Percentiles rank a stretch among this genome's conserved stretches.
Conservation (phyloP, 2,888 invertebrate species). For the Mantis religiosa region DNA sequence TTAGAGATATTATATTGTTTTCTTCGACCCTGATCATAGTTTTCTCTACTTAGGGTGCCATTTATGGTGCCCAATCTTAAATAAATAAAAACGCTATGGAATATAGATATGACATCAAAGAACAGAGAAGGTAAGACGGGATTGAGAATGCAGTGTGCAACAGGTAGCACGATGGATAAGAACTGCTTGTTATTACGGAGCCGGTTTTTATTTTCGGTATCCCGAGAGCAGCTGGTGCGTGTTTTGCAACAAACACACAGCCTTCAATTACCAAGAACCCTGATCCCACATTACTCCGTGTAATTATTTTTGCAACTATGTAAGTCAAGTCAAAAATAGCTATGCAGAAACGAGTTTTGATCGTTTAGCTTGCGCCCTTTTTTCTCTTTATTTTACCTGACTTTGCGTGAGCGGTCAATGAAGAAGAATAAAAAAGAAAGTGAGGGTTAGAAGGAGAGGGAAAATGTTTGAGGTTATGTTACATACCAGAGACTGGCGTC, state of each 20-base stretch:
- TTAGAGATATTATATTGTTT: no score
- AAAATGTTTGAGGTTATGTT: neutral
- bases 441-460: neutral
- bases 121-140: no score
- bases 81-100: no score
- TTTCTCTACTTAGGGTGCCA: no score
- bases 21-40: no score
- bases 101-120: no score
- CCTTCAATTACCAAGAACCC: neutral
- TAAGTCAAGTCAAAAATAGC: neutral
- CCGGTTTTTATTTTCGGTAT: no score
- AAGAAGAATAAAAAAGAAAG: neutral
- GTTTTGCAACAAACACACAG: neutral
- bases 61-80: no score
- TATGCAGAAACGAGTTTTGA: neutral
- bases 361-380: neutral
- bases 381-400: neutral
- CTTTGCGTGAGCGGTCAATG: neutral
- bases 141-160: no score
- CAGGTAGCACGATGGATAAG: no score
- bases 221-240: neutral
- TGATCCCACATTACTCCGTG: neutral
- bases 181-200: no score
- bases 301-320: neutral
- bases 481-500: neutral